Evolutionary conservation across 2,888 invertebrate genomes (phyloP), one percentile per base, ranked within the genome.

Genomic region (Chrysolina oricalcia): DNA sequence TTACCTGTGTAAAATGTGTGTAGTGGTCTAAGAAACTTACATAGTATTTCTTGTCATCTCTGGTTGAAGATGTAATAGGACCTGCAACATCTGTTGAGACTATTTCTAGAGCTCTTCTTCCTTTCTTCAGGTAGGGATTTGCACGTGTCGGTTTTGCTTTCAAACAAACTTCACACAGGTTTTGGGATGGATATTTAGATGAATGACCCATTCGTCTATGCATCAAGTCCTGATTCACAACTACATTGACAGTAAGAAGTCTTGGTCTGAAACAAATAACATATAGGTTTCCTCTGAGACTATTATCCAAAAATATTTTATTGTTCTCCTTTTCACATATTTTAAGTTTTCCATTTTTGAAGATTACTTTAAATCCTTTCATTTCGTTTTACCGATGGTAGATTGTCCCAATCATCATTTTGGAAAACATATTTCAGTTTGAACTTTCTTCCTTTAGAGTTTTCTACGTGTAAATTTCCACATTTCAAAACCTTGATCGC

Each of bases 381-480:
- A 35, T 63, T 63, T 63, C 40, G 15, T 35, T 63, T 63, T 40
- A 63, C 63, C 17, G 63, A 63, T 63, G 40, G 17, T 63, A 63
- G 62, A 63, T 63, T 63, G 27, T 19, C 40, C 40, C 35, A n/a
- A n/a, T n/a, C n/a, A n/a, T n/a, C n/a, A n/a, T n/a, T n/a, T n/a
- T n/a, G n/a, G n/a, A n/a, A n/a, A n/a, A n/a, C n/a, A n/a, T n/a
- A n/a, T n/a, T n/a, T n/a, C n/a, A n/a, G n/a, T n/a, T n/a, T n/a
- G n/a, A 63, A 63, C 10, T 63, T 63, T 63, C 62, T 63, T 63
- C 62, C 35, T 17, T 63, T 27, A 27, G 5, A 27, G 13, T 63
- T 27, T 63, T 63, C 62, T 63, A 63, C 62, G 27, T 63, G 62
- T 63, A 63, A 63, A 27, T 63, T 63, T 63, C 62, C 62, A 23